phyloP scores from a whole-genome alignment of 2,888 invertebrate genomes.

The Erynnis tages region DNA sequence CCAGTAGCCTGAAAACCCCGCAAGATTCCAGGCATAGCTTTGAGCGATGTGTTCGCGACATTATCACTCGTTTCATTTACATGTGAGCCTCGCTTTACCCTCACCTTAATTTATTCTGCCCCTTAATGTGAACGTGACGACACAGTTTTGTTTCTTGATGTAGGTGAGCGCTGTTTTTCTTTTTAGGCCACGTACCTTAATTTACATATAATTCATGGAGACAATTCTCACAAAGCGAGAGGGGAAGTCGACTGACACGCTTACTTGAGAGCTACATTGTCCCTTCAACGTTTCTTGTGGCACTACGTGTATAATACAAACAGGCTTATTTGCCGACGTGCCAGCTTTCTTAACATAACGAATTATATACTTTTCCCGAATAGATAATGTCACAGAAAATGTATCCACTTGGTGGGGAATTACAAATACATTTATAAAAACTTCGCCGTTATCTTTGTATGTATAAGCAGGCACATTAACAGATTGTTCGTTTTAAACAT shows the following conservation, averaged over 20 bases:
- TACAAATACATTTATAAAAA: no score
- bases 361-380: background rate
- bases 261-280: constrained; percentile 10
- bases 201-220: constrained; percentile 26
- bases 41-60: constrained; percentile 25
- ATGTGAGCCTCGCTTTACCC: constrained; percentile 21
- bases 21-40: constrained; percentile 25
- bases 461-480: no score
- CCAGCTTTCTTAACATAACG: background rate
- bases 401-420: no score
- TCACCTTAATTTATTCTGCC: constrained; percentile 26
- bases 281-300: constrained; percentile 14
- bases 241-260: constrained; percentile 22
- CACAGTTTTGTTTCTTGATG: constrained; percentile 29
- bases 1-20: constrained; percentile 1
- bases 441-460: no score
- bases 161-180: constrained; percentile 26
- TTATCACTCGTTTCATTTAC: constrained; percentile 27
- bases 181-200: constrained; percentile 28
- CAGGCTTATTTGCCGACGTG: background rate
- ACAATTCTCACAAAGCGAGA: constrained; percentile 25
- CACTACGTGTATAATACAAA: background rate
- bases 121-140: constrained; percentile 27
- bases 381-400: no score
- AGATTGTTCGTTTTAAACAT: no score